phyloP scores from a whole-genome alignment of 2,113 vertebrate species.

The Delphinapterus leucas region DNA sequence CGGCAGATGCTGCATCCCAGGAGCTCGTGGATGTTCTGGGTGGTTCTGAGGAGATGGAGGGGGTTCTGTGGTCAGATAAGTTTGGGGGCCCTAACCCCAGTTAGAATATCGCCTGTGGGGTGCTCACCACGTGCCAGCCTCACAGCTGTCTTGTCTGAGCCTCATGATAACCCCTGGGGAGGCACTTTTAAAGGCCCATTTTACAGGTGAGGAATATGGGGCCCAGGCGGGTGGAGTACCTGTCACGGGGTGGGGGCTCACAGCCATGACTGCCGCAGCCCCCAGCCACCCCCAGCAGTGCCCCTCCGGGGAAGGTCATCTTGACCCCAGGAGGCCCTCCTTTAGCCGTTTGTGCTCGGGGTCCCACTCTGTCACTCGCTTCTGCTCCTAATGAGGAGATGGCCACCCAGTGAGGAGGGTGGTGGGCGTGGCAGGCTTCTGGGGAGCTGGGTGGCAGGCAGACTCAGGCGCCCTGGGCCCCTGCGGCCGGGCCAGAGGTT shows the following conservation, averaged over 20 bases:
- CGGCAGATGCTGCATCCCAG: rapidly evolving
- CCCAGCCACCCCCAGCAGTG: neutral
- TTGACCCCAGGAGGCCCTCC: neutral
- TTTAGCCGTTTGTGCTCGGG: neutral
- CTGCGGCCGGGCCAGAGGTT: rapidly evolving
- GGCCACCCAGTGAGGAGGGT: rapidly evolving
- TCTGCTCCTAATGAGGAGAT: neutral
- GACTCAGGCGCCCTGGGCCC: neutral
- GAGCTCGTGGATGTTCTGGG: neutral
- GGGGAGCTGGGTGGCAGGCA: neutral
- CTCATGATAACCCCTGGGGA: neutral
- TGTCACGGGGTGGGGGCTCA: rapidly evolving
- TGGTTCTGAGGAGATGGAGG: neutral
- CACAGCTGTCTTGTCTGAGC: neutral
- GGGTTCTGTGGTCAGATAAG: neutral
- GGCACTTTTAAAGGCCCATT: too few species aligned
- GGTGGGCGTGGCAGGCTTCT: neutral
- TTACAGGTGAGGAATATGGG: neutral
- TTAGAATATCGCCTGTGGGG: rapidly evolving
- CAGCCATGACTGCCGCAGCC: neutral
- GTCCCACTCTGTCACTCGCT: neutral
- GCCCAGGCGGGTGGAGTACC: neutral
- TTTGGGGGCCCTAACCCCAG: neutral
- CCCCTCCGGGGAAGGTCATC: neutral
- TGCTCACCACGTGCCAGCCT: neutral